Evolutionary conservation across 2,797 vertebrate species (phyloP).

Genomic region (Labeo calbasu): DNA sequence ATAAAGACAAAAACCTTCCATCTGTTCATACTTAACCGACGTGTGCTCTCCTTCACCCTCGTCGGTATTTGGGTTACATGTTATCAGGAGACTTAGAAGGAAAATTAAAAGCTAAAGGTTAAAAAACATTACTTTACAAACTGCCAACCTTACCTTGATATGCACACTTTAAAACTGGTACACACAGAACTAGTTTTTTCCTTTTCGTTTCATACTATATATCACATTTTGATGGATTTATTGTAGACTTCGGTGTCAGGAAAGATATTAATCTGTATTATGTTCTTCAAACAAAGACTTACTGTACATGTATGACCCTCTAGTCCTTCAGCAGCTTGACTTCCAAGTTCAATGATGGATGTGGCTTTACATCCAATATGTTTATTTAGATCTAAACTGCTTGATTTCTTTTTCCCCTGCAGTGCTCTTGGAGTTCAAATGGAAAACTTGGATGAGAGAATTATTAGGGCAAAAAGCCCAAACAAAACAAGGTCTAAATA

Average conservation of each 20-base stretch:
- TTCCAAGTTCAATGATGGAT: conserved; percentile 50
- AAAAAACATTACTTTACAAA: conserved; percentile 4
- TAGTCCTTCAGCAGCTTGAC: background rate
- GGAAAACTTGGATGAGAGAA: background rate
- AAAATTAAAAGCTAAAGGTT: conserved; percentile 2
- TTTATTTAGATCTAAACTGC: conserved; percentile 42
- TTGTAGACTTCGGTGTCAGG: conserved; percentile 32
- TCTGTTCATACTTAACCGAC: conserved; percentile 29
- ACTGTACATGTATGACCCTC: conserved; percentile 22
- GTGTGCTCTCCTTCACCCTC: conserved; percentile 12
- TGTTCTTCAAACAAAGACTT: conserved; percentile 49
- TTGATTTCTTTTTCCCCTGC: conserved; percentile 18
- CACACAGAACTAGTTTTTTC: background rate
- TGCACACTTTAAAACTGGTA: background rate
- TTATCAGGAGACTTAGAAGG: background rate
- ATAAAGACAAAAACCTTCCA: conserved; percentile 27
- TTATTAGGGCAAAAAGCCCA: conserved; percentile 8
- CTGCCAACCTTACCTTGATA: background rate
- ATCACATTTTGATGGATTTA: conserved; percentile 44
- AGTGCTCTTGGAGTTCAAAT: conserved; percentile 3
- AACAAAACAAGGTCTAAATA: conserved; percentile 27
- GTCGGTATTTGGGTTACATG: conserved; percentile 22
- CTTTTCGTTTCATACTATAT: conserved; percentile 32
- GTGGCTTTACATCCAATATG: conserved; percentile 34
- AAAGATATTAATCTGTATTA: conserved; percentile 45